phyloP scores from a whole-genome alignment of 1,140 invertebrate genomes.

The Magallana angulata region DNA sequence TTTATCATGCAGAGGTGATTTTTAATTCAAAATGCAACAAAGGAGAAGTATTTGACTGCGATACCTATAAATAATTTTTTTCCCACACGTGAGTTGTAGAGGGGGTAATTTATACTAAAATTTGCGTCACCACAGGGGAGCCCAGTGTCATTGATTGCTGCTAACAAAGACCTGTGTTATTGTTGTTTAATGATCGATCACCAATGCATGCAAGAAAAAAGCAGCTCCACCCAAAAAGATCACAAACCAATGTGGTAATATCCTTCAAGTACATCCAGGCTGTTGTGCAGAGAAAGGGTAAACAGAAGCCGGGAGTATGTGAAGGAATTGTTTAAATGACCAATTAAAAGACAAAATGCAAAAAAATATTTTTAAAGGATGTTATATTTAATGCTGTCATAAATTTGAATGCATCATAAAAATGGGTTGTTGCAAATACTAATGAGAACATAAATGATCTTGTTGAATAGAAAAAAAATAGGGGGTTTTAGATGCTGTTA shows the following conservation, averaged over 20 bases:
- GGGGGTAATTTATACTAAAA: conserved; percentile 23
- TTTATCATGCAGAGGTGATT: not conserved
- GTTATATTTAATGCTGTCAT: not conserved
- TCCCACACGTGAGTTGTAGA: not conserved
- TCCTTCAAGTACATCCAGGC: not conserved
- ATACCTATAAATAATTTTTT: not conserved
- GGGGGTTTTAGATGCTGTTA: not conserved
- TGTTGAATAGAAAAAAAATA: too few species aligned
- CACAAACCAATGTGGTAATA: not conserved
- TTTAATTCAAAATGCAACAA: not conserved
- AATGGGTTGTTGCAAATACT: not conserved
- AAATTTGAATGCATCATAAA: not conserved
- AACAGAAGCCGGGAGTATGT: not conserved
- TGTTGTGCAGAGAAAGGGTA: not conserved
- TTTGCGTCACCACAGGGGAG: conserved; percentile 3
- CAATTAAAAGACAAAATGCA: not conserved
- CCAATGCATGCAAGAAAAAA: conserved; percentile 27
- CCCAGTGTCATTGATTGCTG: not conserved
- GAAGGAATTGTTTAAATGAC: not conserved
- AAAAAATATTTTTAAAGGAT: not conserved
- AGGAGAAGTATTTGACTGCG: not conserved
- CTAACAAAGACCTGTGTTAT: conserved; percentile 18
- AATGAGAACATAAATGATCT: not conserved
- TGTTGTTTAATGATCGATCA: conserved; percentile 21
- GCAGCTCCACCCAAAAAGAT: conserved; percentile 33